Percentiles rank a stretch among this genome's conserved stretches.
These are phyloP conservation scores for Novumbra hubbsi DNA, from an alignment of 2,797 vertebrate species.

Conservation along the genomic window DNA sequence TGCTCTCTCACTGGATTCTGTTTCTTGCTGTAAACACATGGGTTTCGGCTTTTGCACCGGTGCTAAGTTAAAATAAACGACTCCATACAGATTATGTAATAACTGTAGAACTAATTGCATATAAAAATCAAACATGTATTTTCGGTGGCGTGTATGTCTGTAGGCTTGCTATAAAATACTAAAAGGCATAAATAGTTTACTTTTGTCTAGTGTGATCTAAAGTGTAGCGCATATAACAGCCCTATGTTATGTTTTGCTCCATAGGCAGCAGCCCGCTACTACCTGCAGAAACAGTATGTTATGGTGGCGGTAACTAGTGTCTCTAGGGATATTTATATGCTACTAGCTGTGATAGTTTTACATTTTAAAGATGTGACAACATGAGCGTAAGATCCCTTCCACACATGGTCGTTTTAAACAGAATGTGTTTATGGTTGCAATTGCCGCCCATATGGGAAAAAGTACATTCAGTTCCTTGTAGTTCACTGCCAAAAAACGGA, in stretches of 20 bases:
- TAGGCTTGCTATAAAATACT: not conserved
- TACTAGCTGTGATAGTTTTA: not conserved
- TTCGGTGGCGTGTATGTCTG: not conserved
- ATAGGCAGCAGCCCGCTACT: not conserved
- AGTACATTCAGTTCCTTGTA: conserved; percentile 68
- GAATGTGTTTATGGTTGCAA: conserved; percentile 44
- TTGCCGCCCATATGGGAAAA: conserved; percentile 65
- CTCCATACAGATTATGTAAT: not conserved
- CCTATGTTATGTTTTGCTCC: not conserved
- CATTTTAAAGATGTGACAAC: not conserved
- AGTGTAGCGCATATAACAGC: not conserved
- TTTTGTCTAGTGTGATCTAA: conserved; percentile 37
- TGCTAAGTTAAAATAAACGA: not conserved
- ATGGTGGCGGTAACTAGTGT: conserved; percentile 24
- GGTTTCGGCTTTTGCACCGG: not conserved
- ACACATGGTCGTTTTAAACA: conserved; percentile 37
- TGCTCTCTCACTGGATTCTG: not conserved
- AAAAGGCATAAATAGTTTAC: conserved; percentile 32
- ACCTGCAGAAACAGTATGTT: not conserved
- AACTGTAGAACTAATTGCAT: not conserved
- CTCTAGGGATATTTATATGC: not conserved
- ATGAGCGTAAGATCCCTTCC: conserved; percentile 14
- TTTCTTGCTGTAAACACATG: not conserved
- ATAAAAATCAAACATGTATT: not conserved
- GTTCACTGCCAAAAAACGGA: conserved; percentile 46